These are phyloP conservation scores for Staurois parvus DNA, from an alignment of 2,797 vertebrate species.

Conservation along the genomic window DNA sequence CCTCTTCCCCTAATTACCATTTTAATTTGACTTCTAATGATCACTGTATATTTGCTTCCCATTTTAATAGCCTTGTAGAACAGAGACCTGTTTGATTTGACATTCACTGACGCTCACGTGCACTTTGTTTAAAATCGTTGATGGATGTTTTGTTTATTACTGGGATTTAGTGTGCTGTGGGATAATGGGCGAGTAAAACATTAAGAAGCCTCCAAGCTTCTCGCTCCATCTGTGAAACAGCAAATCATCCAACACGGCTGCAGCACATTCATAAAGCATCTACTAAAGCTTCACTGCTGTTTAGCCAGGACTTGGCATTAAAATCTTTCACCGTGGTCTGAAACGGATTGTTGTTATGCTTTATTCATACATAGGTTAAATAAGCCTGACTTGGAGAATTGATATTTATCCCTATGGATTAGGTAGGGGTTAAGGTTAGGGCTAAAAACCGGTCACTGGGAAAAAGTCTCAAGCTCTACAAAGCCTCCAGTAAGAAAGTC, in stretches of 20 bases:
- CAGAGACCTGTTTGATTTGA: conserved; percentile 58
- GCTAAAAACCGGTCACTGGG: neutral
- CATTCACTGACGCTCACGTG: conserved; percentile 46
- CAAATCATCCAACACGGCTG: conserved; percentile 51
- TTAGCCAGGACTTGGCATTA: conserved; percentile 33
- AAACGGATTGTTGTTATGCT: conserved; percentile 23
- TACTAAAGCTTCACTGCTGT: conserved; percentile 42
- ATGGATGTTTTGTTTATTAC: conserved; percentile 57
- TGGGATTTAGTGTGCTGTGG: conserved; percentile 49
- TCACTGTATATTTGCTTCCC: conserved; percentile 45
- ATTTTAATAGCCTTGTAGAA: conserved; percentile 55
- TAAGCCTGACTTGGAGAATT: neutral
- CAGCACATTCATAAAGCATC: conserved; percentile 25
- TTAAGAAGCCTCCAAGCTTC: conserved; percentile 54
- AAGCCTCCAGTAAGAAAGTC: too few species aligned
- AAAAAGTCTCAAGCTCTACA: neutral
- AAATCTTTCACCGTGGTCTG: neutral
- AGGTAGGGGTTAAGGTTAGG: neutral
- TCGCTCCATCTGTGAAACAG: conserved; percentile 55
- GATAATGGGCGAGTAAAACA: conserved; percentile 55
- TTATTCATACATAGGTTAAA: conserved; percentile 10
- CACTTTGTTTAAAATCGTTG: conserved; percentile 53
- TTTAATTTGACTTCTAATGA: conserved; percentile 59
- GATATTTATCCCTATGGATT: neutral
- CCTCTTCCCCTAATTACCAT: conserved; percentile 50